phyloP scores from a whole-genome alignment of 2,888 invertebrate species.

The Acrocyrtus sp. region DNA sequence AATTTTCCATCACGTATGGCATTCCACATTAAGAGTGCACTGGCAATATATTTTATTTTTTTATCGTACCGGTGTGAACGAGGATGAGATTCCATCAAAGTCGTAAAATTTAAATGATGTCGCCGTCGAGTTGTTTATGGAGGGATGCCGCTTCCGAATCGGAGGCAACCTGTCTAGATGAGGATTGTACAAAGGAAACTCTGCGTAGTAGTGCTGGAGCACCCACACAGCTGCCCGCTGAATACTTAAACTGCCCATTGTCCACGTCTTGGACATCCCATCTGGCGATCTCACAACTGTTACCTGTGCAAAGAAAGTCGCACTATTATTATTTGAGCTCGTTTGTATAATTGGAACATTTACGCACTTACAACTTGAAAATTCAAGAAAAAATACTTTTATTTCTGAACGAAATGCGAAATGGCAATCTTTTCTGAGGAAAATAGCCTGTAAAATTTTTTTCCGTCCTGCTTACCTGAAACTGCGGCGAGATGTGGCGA shows the following conservation, averaged over 20 bases:
- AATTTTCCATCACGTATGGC: not conserved
- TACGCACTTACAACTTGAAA: too few relatives aligned
- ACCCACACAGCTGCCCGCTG: constrained; percentile 96
- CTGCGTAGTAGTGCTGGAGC: constrained; percentile 93
- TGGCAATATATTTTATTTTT: too few relatives aligned
- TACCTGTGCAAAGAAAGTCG: constrained; percentile 43
- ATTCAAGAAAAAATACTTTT: too few relatives aligned
- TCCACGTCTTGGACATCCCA: constrained; percentile 88
- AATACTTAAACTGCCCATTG: constrained; percentile 90
- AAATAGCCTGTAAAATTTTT: too few relatives aligned
- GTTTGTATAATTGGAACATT: too few relatives aligned
- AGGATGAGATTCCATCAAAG: constrained; percentile 77
- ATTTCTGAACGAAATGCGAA: too few relatives aligned
- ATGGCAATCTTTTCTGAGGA: too few relatives aligned
- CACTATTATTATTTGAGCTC: not conserved
- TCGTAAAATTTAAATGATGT: constrained; percentile 92
- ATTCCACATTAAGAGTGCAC: not conserved
- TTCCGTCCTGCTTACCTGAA: constrained; percentile 75
- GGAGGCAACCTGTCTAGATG: constrained; percentile 88
- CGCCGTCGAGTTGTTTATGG: constrained; percentile 54
- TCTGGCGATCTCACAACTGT: constrained; percentile 91
- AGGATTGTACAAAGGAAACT: constrained; percentile 97
- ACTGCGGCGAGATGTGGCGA: constrained; percentile 89
- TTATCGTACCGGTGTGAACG: constrained; percentile 60
- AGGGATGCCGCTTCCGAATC: constrained; percentile 59